phyloP scores from a whole-genome alignment of 2,888 invertebrate genomes.

The Panopea generosa region DNA sequence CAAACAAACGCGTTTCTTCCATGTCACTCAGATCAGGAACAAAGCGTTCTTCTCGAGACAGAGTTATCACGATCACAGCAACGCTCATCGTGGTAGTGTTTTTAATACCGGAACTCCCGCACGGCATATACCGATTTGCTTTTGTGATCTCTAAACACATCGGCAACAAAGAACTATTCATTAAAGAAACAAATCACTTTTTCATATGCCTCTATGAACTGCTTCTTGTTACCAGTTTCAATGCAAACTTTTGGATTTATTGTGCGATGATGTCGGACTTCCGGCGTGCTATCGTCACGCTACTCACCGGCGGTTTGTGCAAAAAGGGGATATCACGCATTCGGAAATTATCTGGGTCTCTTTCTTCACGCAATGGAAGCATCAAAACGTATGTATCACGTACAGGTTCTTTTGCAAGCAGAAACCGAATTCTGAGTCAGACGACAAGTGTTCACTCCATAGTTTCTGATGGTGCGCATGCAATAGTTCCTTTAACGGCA shows the following conservation, averaged over 20 bases:
- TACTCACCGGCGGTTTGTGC: conserved; percentile 15
- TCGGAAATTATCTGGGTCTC: conserved; percentile 23
- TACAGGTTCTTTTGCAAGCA: conserved; percentile 43
- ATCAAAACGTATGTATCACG: conserved; percentile 23
- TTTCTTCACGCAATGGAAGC: conserved; percentile 19
- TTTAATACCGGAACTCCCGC: conserved; percentile 50
- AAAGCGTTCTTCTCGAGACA: conserved; percentile 41
- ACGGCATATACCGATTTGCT: conserved; percentile 44
- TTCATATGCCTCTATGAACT: conserved; percentile 42
- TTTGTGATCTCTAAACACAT: neutral
- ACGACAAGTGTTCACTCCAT: conserved; percentile 47
- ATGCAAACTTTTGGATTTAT: conserved; percentile 58
- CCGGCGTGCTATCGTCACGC: conserved; percentile 7
- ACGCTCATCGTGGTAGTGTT: conserved; percentile 46
- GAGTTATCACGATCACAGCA: conserved; percentile 47
- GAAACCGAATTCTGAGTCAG: conserved; percentile 43
- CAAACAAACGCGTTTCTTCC: conserved; percentile 29
- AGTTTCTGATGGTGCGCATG: conserved; percentile 35
- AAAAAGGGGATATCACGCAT: conserved; percentile 9
- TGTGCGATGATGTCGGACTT: conserved; percentile 58
- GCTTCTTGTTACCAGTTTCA: conserved; percentile 36
- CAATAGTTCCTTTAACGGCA: conserved; percentile 29
- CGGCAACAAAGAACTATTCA: neutral
- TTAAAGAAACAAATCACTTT: conserved; percentile 18
- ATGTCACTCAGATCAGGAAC: conserved; percentile 13